Conservation (phyloP, 2,888 invertebrate species). For the Hemaris fuciformis region DNA sequence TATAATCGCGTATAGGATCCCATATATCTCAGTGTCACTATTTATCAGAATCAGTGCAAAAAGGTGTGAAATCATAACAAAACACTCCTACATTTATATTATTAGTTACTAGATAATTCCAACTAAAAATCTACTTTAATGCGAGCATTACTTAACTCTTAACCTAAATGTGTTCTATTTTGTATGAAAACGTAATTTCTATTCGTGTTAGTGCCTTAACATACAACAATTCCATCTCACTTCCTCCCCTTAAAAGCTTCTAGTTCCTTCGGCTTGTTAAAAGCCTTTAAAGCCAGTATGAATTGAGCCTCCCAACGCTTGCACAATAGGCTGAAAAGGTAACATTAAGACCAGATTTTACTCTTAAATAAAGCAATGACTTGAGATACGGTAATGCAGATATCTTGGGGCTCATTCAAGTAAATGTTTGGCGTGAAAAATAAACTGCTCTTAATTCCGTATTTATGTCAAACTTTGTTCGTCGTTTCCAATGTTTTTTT, state of each 20-base stretch:
- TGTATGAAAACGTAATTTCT: neutral
- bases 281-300: slow-evolving; percentile 61
- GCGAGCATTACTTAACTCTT: neutral
- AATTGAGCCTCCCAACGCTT: slow-evolving; percentile 54
- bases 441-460: neutral
- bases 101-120: too few species aligned
- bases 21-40: too few species aligned
- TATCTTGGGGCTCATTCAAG: slow-evolving; percentile 18
- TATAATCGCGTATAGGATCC: too few species aligned
- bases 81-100: too few species aligned
- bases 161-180: neutral
- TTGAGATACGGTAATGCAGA: slow-evolving; percentile 48
- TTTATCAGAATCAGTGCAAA: too few species aligned
- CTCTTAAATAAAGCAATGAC: slow-evolving; percentile 66
- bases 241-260: slow-evolving; percentile 64
- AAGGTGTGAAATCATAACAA: too few species aligned
- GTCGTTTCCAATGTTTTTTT: too few species aligned
- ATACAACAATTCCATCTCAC: slow-evolving; percentile 53
- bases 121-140: neutral
- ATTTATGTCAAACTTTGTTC: neutral
- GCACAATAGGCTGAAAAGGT: slow-evolving; percentile 67
- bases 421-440: slow-evolving; percentile 13
- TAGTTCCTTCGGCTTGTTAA: slow-evolving; percentile 65
- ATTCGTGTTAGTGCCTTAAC: slow-evolving; percentile 27
- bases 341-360: slow-evolving; percentile 67